These are phyloP conservation scores for Podilymbus podiceps DNA, from an alignment of 2,113 vertebrate species.

Conservation along the genomic window DNA sequence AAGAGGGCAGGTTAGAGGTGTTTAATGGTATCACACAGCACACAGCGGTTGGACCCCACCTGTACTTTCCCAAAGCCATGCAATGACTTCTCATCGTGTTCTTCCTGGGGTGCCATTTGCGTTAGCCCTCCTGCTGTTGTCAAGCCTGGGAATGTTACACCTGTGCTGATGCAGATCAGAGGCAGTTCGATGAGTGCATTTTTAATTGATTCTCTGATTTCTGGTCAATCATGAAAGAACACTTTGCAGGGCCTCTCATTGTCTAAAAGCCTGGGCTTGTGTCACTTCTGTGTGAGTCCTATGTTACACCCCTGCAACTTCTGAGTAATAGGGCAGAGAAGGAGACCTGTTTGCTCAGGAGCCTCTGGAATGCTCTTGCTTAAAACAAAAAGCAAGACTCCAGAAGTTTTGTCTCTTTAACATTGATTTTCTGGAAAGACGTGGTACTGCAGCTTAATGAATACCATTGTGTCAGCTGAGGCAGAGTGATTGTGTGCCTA, in stretches of 20 bases:
- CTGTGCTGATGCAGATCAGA: background rate
- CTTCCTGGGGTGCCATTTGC: background rate
- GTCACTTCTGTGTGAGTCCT: background rate
- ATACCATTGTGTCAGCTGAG: background rate
- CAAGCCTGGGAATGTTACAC: background rate
- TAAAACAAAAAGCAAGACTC: background rate
- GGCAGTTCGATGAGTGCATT: background rate
- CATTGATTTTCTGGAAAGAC: background rate
- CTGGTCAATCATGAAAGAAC: background rate
- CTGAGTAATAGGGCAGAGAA: no score
- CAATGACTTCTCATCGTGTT: background rate
- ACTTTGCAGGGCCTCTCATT: background rate
- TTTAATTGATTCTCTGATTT: background rate
- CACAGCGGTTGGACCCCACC: accelerated
- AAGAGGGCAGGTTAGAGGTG: background rate
- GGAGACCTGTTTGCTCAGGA: background rate
- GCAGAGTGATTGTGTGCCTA: background rate
- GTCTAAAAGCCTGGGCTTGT: background rate
- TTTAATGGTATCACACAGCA: accelerated
- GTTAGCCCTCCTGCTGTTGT: background rate
- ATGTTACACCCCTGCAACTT: background rate
- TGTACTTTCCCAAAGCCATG: background rate
- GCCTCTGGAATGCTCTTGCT: background rate
- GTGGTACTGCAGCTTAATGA: background rate
- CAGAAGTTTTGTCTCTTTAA: background rate